A percentile compares a stretch with the other conserved stretches of the same genome.
phyloP scores from a whole-genome alignment of 35 echinoderm and acorn worm species.

The Ophioderma brevispina region DNA sequence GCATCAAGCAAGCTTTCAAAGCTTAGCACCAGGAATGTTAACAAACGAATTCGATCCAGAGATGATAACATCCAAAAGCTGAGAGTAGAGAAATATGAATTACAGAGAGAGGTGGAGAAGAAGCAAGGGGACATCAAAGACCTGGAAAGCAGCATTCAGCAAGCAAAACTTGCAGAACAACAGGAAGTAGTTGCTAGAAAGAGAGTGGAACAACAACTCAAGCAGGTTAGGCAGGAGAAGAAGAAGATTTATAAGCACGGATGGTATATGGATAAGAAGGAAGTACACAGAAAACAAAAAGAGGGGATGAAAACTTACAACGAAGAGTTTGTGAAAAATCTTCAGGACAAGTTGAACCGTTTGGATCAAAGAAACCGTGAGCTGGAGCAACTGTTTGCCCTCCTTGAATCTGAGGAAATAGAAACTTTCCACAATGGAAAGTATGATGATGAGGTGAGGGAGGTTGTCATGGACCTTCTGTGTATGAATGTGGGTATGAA shows the following conservation, averaged over 20 bases:
- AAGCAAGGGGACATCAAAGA: not conserved
- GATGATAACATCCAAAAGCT: not conserved
- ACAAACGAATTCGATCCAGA: not conserved
- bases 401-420: conserved; percentile 28
- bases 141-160: not conserved
- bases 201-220: not conserved
- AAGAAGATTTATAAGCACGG: not conserved
- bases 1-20: not conserved
- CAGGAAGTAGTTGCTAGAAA: not conserved
- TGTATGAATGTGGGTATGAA: conserved; percentile 21
- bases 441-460: conserved; percentile 34
- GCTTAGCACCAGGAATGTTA: not conserved
- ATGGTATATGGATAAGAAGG: not conserved
- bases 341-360: not conserved
- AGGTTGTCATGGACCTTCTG: conserved; percentile 33
- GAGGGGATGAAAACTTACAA: not conserved
- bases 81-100: not conserved
- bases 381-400: conserved; percentile 27
- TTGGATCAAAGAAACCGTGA: not conserved
- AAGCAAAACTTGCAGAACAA: not conserved
- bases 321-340: not conserved
- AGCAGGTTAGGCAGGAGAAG: not conserved
- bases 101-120: not conserved
- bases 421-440: conserved; percentile 25
- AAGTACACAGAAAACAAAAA: not conserved